These are phyloP conservation scores for Acanthurus tractus DNA, from an alignment of 2,797 vertebrate genomes.

Conservation along the genomic window DNA sequence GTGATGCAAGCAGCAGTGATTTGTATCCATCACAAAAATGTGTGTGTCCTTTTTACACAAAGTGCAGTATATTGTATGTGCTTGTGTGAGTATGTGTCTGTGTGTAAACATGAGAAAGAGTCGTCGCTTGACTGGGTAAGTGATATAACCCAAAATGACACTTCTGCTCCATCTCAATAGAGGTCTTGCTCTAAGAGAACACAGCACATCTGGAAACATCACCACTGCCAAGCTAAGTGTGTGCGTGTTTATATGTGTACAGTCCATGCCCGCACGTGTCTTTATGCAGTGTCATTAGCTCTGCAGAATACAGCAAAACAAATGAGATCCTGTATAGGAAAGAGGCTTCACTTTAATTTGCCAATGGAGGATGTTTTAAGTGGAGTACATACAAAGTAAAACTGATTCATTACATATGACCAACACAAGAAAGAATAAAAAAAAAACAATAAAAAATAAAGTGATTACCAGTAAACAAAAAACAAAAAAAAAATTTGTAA, in stretches of 20 bases:
- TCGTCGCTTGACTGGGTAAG: slow-evolving; percentile 15
- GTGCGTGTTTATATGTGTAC: slow-evolving; percentile 7
- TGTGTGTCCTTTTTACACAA: background rate
- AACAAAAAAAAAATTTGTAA: too few relatives aligned
- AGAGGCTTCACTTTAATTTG: background rate
- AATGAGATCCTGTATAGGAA: background rate
- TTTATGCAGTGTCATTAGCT: slow-evolving; percentile 18
- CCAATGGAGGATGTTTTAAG: background rate
- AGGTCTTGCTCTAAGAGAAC: slow-evolving; percentile 50
- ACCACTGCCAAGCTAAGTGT: slow-evolving; percentile 6
- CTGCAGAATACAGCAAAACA: background rate
- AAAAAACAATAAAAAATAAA: too few relatives aligned
- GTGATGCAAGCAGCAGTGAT: slow-evolving; percentile 26
- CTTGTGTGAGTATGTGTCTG: background rate
- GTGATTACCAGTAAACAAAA: too few relatives aligned
- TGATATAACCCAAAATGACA: slow-evolving; percentile 43
- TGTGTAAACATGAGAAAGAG: background rate
- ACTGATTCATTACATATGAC: background rate
- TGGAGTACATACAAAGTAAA: background rate
- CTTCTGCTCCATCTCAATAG: slow-evolving; percentile 29
- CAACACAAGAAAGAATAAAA: background rate
- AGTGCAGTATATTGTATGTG: background rate
- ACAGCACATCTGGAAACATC: slow-evolving; percentile 39
- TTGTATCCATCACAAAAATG: slow-evolving; percentile 21
- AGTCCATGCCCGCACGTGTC: background rate